Percentiles rank a stretch among this genome's conserved stretches.
Conservation (phyloP, 2,797 vertebrate genomes). For the Paedocypris micromegethes region DNA sequence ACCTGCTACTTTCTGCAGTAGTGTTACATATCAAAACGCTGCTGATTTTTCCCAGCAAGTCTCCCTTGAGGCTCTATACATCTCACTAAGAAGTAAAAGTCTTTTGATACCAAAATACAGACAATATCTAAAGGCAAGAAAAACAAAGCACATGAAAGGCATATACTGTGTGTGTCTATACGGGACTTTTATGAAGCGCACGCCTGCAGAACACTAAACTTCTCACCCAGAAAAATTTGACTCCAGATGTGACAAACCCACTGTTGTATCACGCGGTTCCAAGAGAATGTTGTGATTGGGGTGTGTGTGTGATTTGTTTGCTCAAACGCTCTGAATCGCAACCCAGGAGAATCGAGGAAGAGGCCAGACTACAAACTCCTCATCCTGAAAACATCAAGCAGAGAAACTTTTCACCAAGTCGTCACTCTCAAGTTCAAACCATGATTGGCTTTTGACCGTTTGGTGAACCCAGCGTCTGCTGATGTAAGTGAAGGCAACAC, state of each 20-base stretch:
- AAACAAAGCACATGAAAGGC: not conserved
- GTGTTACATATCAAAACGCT: too few species aligned
- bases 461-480: constrained; percentile 32
- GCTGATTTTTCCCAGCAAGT: not conserved
- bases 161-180: constrained; percentile 9
- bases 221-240: constrained; percentile 14
- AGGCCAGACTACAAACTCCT: too few species aligned
- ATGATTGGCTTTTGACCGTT: constrained; percentile 21
- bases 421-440: constrained; percentile 13
- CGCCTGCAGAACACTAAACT: constrained; percentile 27
- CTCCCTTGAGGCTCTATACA: constrained; percentile 23
- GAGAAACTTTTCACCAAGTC: not conserved
- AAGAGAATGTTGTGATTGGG: too few species aligned
- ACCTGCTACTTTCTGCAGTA: not conserved
- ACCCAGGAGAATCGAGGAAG: too few species aligned
- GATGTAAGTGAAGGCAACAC: constrained; percentile 41
- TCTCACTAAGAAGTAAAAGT: constrained; percentile 7
- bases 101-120: constrained; percentile 22
- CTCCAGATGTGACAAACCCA: not conserved
- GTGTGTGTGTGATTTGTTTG: too few species aligned
- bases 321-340: too few species aligned
- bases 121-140: constrained; percentile 3
- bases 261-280: not conserved
- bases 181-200: constrained; percentile 30
- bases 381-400: too few species aligned